Evolutionary conservation across 2,113 vertebrate genomes (phyloP), one percentile per base, ranked within the genome.

Genomic region (Ellobius talpinus): DNA sequence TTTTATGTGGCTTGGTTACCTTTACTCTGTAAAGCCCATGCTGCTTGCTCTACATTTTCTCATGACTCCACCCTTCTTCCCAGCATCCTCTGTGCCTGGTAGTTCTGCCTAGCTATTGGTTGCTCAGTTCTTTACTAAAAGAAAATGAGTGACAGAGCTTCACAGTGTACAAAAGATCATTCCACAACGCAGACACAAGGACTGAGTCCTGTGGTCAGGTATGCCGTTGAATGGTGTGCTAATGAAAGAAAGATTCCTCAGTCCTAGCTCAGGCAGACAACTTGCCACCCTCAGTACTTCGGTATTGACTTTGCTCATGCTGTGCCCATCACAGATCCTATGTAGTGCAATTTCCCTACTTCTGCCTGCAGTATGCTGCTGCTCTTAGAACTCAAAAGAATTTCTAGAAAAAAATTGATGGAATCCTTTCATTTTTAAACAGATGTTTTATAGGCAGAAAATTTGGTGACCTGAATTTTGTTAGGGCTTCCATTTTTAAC

Each of bases 371-470:
- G 33, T 7, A 0, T 14, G 4, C 74, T 65, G 29, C 26, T 76
- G 9, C 63, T 85, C 47, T 33, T 2, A 36, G 74, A 21, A 13
- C 31, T 47, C 45, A 42, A 58, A 82, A 26, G 23, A 29, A 16
- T 26, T 16, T 79, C 45, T 90, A 92, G 52, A 87, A 87, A 87
- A 87, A 87, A 42, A 55, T 84, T 19, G 4, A 82, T 66, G 55
- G 63, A 78, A 79, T 85, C 33, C 87, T 90, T 84, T 63, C 7
- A 45, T 82, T 87, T 87, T 73, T 47, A 95, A 92, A 58, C 90
- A 63, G 89, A 70, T 76, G 19, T 58, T 90, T 13, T 16, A 33
- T 78, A 72, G 29, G 65, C 84, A 96, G 12, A 36, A 87, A 58
- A 85, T 85, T 74, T 45, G n/a, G 3, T 10, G 47, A 88, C 66